phyloP scores from a whole-genome alignment of 2,888 invertebrate species.

The Lapara coniferarum region DNA sequence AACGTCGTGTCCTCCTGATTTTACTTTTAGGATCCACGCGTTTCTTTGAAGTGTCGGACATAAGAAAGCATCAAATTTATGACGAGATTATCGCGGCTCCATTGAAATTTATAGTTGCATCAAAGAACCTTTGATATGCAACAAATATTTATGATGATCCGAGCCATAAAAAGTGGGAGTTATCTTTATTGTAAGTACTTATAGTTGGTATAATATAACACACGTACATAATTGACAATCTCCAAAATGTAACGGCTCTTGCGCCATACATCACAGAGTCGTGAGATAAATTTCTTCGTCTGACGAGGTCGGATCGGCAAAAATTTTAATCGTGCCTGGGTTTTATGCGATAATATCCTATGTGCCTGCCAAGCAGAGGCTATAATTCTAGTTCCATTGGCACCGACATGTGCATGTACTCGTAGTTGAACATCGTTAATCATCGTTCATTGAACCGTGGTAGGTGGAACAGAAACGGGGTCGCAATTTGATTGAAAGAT shows the following conservation, averaged over 20 bases:
- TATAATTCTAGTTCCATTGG: slow-evolving; percentile 22
- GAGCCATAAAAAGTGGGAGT: slow-evolving; percentile 3
- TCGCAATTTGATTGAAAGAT: slow-evolving; percentile 25
- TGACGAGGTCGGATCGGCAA: slow-evolving; percentile 18
- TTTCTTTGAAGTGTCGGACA: slow-evolving; percentile 17
- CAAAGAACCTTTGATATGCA: slow-evolving; percentile 23
- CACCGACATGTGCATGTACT: slow-evolving; percentile 7
- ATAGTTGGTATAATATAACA: slow-evolving; percentile 10
- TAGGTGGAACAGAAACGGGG: neutral
- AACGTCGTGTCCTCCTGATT: neutral
- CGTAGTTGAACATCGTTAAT: slow-evolving; percentile 31
- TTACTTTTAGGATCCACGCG: slow-evolving; percentile 16
- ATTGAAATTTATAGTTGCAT: slow-evolving; percentile 19
- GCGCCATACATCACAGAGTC: slow-evolving; percentile 13
- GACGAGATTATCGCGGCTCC: slow-evolving; percentile 15
- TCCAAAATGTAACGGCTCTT: slow-evolving; percentile 19
- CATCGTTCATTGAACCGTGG: slow-evolving; percentile 16
- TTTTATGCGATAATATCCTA: slow-evolving; percentile 21
- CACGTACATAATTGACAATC: slow-evolving; percentile 12
- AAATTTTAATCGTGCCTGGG: slow-evolving; percentile 7
- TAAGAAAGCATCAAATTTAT: slow-evolving; percentile 1
- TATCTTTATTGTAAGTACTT: slow-evolving; percentile 7
- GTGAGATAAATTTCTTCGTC: slow-evolving; percentile 20
- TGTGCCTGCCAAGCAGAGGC: slow-evolving; percentile 21
- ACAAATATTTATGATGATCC: slow-evolving; percentile 23